phyloP scores from a whole-genome alignment of 2,113 vertebrate genomes.

The Mohoua ochrocephala region DNA sequence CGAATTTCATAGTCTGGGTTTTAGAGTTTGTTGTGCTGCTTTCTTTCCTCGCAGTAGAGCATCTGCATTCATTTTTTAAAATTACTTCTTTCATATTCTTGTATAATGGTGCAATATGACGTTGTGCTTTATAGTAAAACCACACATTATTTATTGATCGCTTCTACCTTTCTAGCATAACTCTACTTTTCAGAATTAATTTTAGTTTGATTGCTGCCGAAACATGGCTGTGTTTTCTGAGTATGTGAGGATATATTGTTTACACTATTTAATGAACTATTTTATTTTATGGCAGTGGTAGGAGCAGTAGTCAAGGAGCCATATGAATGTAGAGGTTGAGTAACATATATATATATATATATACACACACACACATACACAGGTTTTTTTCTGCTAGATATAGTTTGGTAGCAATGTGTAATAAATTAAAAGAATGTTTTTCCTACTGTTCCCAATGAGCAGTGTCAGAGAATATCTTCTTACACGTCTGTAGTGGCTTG shows the following conservation, averaged over 20 bases:
- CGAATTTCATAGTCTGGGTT: neutral
- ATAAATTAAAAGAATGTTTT: neutral
- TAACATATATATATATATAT: neutral
- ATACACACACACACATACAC: rapidly evolving
- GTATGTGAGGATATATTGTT: neutral
- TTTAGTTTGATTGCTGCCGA: neutral
- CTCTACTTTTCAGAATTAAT: neutral
- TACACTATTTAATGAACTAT: neutral
- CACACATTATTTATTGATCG: neutral
- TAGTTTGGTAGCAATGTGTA: neutral
- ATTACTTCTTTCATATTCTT: neutral
- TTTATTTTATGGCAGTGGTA: neutral
- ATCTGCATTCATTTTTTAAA: neutral
- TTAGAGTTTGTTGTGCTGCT: neutral
- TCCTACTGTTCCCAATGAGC: neutral
- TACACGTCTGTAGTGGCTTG: neutral
- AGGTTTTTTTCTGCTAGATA: neutral
- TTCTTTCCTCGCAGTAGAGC: neutral
- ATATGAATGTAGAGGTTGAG: neutral
- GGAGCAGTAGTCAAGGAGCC: neutral
- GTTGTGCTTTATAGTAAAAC: neutral
- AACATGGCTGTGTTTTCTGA: neutral
- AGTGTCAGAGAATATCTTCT: neutral
- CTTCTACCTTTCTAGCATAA: neutral
- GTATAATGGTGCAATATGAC: neutral